These are phyloP conservation scores for Rhopalosiphum padi DNA, from an alignment of 1,140 invertebrate genomes.

Conservation along the genomic window DNA sequence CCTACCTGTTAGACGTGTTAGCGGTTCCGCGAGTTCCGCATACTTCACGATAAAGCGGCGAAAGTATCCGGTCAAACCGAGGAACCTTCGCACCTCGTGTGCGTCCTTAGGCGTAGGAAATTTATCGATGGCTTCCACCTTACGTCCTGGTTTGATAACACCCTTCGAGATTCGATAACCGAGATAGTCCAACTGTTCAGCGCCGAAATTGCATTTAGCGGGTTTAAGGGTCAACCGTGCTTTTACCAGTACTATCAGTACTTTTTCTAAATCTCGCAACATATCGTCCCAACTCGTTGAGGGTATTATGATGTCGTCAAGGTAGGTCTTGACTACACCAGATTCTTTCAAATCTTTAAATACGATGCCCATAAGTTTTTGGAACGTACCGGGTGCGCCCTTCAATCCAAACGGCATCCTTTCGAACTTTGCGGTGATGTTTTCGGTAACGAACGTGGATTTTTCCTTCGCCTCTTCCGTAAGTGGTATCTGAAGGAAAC, in stretches of 20 bases:
- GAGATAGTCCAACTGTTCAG: not conserved
- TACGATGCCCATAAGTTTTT: conserved; percentile 45
- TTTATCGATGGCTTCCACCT: not conserved
- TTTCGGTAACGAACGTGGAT: conserved; percentile 59
- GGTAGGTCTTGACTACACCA: not conserved
- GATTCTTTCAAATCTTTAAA: not conserved
- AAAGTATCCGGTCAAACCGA: conserved; percentile 27
- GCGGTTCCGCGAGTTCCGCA: not conserved
- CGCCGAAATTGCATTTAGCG: not conserved
- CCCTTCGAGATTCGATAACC: not conserved
- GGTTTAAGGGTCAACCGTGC: not conserved
- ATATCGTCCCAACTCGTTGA: not conserved
- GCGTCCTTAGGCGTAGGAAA: conserved; percentile 28
- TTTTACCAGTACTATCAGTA: not conserved
- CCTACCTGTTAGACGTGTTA: not conserved
- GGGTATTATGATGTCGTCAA: not conserved
- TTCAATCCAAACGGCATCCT: conserved; percentile 60
- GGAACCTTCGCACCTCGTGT: conserved; percentile 23
- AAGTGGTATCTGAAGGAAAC: conserved; percentile 64
- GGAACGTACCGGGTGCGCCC: conserved; percentile 53
- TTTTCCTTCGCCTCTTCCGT: conserved; percentile 61
- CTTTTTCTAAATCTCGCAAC: not conserved
- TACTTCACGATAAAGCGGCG: not conserved
- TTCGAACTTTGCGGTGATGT: conserved; percentile 58
- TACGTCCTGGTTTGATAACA: not conserved